phyloP scores from a whole-genome alignment of 2,888 invertebrate genomes.

The Leptogaster cylindrica region DNA sequence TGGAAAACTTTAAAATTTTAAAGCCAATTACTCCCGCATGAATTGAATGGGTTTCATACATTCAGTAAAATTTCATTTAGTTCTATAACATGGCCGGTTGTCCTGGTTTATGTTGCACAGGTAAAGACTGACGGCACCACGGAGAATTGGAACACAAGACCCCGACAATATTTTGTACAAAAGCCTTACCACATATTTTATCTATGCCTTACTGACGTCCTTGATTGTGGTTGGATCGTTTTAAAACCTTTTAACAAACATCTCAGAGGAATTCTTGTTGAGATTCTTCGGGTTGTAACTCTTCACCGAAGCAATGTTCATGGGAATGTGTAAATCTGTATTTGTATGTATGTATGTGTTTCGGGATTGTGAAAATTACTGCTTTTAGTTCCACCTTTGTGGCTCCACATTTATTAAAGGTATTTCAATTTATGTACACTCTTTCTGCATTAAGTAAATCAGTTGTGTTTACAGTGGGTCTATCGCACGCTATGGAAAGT shows the following conservation, averaged over 20 bases:
- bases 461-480: no score
- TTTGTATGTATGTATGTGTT: no score
- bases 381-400: no score
- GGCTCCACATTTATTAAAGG: no score
- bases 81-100: constrained; percentile 7
- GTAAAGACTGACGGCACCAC: constrained; percentile 5
- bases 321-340: no score
- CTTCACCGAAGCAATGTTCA: no score
- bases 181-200: constrained; percentile 16
- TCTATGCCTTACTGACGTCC: constrained; percentile 26
- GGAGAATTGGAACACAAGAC: constrained; percentile 21
- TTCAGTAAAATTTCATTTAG: constrained; percentile 28
- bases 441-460: no score
- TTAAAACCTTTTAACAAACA: constrained; percentile 33
- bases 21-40: constrained; percentile 23
- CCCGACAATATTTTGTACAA: constrained; percentile 15
- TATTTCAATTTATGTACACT: no score
- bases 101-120: constrained; percentile 13
- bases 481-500: no score
- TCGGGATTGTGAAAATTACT: no score
- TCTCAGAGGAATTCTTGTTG: constrained; percentile 29
- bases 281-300: background rate
- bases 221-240: constrained; percentile 32
- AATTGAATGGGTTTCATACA: constrained; percentile 12
- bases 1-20: constrained; percentile 32